phyloP scores from a whole-genome alignment of 2,888 invertebrate genomes.

The Acleris emargana region DNA sequence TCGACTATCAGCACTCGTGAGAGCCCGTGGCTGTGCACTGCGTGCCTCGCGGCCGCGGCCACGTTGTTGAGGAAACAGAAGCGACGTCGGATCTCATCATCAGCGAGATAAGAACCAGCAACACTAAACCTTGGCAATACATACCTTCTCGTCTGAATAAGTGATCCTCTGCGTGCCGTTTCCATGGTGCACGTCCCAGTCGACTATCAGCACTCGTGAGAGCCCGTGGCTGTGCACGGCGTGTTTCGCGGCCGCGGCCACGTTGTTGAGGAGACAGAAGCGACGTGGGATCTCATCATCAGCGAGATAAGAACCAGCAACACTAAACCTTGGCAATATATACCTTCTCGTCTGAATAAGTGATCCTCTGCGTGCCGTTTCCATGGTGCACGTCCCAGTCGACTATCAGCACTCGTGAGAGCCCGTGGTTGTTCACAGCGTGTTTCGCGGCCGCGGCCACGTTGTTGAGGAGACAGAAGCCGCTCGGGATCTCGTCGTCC shows the following conservation, averaged over 20 bases:
- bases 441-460: slow-evolving; percentile 92
- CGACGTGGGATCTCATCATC: background rate
- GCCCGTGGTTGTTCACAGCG: slow-evolving; percentile 84
- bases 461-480: slow-evolving; percentile 96
- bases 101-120: slow-evolving; percentile 73
- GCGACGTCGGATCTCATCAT: slow-evolving; percentile 89
- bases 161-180: no score
- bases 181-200: no score
- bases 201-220: no score
- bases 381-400: slow-evolving; percentile 99
- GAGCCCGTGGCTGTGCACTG: no score
- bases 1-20: no score
- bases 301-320: background rate
- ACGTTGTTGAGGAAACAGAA: slow-evolving; percentile 96
- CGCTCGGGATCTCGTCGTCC: slow-evolving; percentile 88
- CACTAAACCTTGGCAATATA: slow-evolving; percentile 22
- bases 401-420: slow-evolving; percentile 87
- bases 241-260: slow-evolving; percentile 91
- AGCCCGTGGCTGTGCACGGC: no score
- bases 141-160: slow-evolving; percentile 83
- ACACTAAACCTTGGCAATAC: slow-evolving; percentile 18
- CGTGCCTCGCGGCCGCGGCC: slow-evolving; percentile 91
- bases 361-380: slow-evolving; percentile 94
- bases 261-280: slow-evolving; percentile 92
- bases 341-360: slow-evolving; percentile 85